Base-by-base conservation (phyloP, 2,113 vertebrate species). In the Orcinus orca region DNA sequence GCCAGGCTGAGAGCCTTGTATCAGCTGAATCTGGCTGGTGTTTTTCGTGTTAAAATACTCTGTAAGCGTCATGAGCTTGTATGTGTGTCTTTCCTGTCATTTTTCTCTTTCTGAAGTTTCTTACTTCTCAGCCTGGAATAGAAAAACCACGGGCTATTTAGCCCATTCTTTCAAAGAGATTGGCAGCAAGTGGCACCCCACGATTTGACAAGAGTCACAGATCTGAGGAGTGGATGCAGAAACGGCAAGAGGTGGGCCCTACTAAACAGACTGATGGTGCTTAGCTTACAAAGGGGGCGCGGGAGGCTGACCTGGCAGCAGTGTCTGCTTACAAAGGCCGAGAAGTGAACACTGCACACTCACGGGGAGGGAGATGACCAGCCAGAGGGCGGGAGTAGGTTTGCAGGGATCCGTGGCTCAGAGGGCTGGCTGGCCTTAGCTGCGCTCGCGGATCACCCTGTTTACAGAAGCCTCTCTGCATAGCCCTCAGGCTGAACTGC, bases 1-100 rank as follows among this genome's bases (percentile, higher is more conserved):
- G 53, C 73, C 60, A 71, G 88, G 84, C 79, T 44, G n/a, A 96
- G 67, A 33, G 10, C 36, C 89, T 33, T 53, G 23, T 74, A 33
- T 89, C 94, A 7, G 4, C 14, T 95, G 82, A 77, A 87, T 20
- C 79, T 76, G 85, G 70, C 80, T 67, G 97, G 31, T 21, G 8
- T 47, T 68, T 94, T 89, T 77, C 58, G 93, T 74, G 86, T 71
- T 73, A 98, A 96, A 58, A 31, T 60, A 81, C 83, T 82, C 38
- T 83, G 44, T 86, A 44, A 94, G 67, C 31, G 74, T 94, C 47
- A 38, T 44, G 44, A 93, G 44, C 65, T 88, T 85, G 18, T 84
- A n/a, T 70, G 63, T 87, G 6, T 96, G n/a, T 85, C 67, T 95
- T 86, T 88, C 65, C 68, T 90, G 33, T 87, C 58, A 31, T 58